Base-by-base conservation (phyloP, 2,888 invertebrate species). In the Eumacrocentrus americanus region DNA sequence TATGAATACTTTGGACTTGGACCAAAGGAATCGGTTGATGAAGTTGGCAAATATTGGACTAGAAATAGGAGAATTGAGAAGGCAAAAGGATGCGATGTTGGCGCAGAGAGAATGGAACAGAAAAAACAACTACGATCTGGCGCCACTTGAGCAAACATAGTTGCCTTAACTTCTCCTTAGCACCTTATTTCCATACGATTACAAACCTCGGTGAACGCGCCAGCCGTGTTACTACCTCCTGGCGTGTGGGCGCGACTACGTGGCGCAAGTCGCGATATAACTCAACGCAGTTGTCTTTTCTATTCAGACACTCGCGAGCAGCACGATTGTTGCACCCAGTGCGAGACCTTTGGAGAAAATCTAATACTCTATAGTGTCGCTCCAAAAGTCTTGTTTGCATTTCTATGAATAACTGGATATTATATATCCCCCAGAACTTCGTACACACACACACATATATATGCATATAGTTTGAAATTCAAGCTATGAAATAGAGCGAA, bases 101-200 rank as follows among this genome's bases (percentile, higher is more conserved):
- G n/a, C 18, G 16, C n/a, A 23, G 23, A 25, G 38, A 38, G 18
- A 53, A 48, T 9, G 50, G 50, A 55, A 18, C 55, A 55, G 42
- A 56, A 54, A 42, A 55, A 34, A 54, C 11, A 11, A 42, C 14
- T 14, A 53, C 61, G 40, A 59, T n/a, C 55, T 60, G 75, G 74
- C 71, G 73, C 75, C 75, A 71, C 66, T 66, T 65, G 66, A 58
- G 61, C 69, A 71, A 72, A 72, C 71, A 71, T 68, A 53, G 63
- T 68, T 66, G 60, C 65, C 67, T 67, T 68, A 71, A 71, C 70
- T 73, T 72, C 70, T 68, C 66, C 68, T 75, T 73, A 72, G 69
- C 70, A 68, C 71, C 74, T 73, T 72, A 73, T 75, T 74, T 75
- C 75, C 74, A 73, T 71, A 64, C 66, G 73, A 74, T 75, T 72